A percentile compares a stretch with the other conserved stretches of the same genome.
Conservation (phyloP, 2,888 invertebrate species). For the Lasioglossum calceatum region DNA sequence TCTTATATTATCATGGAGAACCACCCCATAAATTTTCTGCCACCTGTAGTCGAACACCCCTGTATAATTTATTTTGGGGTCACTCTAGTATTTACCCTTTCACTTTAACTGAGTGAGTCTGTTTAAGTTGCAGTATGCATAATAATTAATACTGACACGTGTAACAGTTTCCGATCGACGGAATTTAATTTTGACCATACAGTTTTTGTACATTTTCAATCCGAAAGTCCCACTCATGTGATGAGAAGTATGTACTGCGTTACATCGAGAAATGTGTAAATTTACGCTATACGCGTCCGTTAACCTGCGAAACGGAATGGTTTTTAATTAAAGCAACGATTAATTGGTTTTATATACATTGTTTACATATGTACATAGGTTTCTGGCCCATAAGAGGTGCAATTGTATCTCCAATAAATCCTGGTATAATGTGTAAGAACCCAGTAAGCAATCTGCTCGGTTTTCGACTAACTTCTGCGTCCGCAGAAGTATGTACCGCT, state of each 20-base stretch:
- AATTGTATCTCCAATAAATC: constrained; percentile 86
- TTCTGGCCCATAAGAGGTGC: constrained; percentile 86
- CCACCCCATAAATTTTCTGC: no score
- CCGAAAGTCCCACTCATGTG: neutral
- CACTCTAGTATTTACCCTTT: neutral
- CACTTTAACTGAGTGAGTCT: no score
- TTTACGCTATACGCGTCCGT: neutral
- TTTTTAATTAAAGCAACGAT: neutral
- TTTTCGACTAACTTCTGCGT: no score
- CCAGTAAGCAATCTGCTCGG: no score
- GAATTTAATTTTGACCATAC: no score
- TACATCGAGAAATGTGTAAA: neutral
- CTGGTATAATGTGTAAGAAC: no score
- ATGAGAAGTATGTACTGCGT: neutral
- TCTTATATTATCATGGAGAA: no score
- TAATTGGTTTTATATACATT: neutral
- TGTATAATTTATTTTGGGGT: constrained; percentile 3
- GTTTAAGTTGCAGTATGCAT: neutral
- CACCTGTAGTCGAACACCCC: no score
- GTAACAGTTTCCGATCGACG: neutral
- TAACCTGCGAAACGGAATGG: neutral
- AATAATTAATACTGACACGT: neutral
- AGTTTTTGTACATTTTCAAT: neutral
- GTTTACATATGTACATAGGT: constrained; percentile 86
- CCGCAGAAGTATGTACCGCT: no score